Evolutionary conservation across 2,113 vertebrate species (phyloP), one percentile per base, ranked within the genome.

Genomic region (Cavia porcellus): DNA sequence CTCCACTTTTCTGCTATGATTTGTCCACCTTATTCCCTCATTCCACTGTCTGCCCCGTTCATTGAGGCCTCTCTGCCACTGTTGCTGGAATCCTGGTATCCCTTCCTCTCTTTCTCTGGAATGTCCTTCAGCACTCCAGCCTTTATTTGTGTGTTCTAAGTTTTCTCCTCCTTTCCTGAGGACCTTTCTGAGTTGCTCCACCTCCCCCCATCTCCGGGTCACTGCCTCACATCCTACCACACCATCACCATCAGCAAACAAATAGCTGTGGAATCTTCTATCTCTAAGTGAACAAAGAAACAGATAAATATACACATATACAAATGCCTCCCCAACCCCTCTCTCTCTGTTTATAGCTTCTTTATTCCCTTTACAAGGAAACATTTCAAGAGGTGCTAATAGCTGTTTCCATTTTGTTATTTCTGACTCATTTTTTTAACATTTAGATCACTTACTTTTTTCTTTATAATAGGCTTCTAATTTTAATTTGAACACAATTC

Each of bases 261-360:
- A 57, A 47, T 3, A 89, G 17, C 45, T 57, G 42, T 38, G 89
- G 82, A 81, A 50, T 64, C 19, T 57, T 66, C 68, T 77, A 45
- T 64, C 79, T 80, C 89, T 79, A 94, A 90, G 82, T 82, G 90
- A 47, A 59, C 57, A 90, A 50, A 66, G 74, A 92, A 92, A 84
- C 85, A 89, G 38, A 57, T 57, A 90, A 57, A 47, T 24, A 74
- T 13, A 80, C 22, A 80, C 22, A 90, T 6, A 86, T 7, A 30
- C 50, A 87, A 52, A 28, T 12, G 17, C 10, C 47, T 86, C 57
- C 19, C 35, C 55, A 42, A 8, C 4, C 42, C 55, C 25, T 68
- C 66, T 80, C 64, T 70, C 47, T 77, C 14, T 20, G 30, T 89
- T 80, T 61, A 47, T 61, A 45, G 20, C 30, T 89, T 86, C 70